Evolutionary conservation across 2,797 vertebrate species (phyloP).

Genomic region (Chrosomus eos): DNA sequence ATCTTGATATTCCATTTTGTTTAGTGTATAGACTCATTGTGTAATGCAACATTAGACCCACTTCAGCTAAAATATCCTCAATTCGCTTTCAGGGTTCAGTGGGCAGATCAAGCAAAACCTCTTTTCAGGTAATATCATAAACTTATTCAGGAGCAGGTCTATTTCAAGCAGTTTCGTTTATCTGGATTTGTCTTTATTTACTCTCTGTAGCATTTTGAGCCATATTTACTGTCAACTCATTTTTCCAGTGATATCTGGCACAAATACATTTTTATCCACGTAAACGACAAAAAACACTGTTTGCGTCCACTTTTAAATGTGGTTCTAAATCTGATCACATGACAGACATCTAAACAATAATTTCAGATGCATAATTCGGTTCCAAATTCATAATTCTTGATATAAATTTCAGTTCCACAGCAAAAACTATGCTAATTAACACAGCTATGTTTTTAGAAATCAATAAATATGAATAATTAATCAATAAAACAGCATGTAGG

Average conservation of each 20-base stretch:
- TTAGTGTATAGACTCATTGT: neutral
- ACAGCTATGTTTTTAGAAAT: neutral
- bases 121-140: constrained; percentile 2
- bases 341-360: neutral
- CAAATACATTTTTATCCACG: neutral
- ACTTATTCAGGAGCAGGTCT: neutral
- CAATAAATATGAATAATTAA: neutral
- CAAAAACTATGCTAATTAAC: neutral
- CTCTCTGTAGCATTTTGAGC: neutral
- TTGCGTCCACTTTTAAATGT: neutral
- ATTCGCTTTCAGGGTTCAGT: constrained; percentile 24
- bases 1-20: too few species aligned
- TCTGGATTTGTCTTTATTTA: constrained; percentile 29
- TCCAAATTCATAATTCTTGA: neutral
- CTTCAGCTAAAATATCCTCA: constrained; percentile 8
- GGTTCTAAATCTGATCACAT: neutral
- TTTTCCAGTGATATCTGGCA: neutral
- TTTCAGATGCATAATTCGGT: neutral
- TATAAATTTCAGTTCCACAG: neutral
- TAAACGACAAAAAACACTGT: neutral
- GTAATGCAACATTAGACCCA: constrained; percentile 13
- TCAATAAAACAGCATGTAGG: neutral
- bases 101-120: constrained; percentile 1
- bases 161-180: neutral
- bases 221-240: neutral